Percentiles rank a stretch among this genome's conserved stretches.
phyloP scores from a whole-genome alignment of 2,888 invertebrate species.

The Metallyticus violacea region DNA sequence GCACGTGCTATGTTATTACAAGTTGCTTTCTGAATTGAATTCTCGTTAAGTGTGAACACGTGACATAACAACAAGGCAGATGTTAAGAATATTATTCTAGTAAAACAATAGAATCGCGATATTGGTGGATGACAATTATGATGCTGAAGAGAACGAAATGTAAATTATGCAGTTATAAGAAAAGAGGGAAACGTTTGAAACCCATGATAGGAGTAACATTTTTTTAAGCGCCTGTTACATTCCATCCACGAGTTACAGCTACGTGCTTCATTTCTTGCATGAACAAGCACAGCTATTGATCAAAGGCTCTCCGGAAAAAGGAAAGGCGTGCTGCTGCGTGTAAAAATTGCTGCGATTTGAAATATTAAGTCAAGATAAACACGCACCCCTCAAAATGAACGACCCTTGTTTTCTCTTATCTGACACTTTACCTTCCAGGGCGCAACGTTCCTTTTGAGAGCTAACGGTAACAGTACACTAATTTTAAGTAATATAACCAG shows the following conservation, averaged over 20 bases:
- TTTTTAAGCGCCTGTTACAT: not conserved
- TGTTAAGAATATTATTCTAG: not conserved
- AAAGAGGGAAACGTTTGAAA: too few relatives aligned
- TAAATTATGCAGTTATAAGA: too few relatives aligned
- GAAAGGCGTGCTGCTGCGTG: not conserved
- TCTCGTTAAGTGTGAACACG: not conserved
- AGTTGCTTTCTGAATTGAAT: not conserved
- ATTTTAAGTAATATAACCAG: too few relatives aligned
- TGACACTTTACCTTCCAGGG: not conserved
- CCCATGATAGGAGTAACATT: not conserved
- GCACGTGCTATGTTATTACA: too few relatives aligned
- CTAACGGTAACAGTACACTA: too few relatives aligned
- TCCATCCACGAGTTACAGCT: not conserved
- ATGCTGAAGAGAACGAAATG: too few relatives aligned
- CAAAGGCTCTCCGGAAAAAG: not conserved
- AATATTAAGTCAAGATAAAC: not conserved
- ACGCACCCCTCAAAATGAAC: not conserved
- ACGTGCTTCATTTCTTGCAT: not conserved
- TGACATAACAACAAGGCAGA: not conserved
- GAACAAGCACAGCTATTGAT: not conserved
- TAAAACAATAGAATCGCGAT: too few relatives aligned
- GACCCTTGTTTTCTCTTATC: not conserved
- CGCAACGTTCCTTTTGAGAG: too few relatives aligned
- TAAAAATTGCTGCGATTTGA: not conserved
- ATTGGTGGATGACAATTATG: too few relatives aligned